Evolutionary conservation across 1,140 invertebrate species (phyloP).

Genomic region (Drosophila nigrodunni): DNA sequence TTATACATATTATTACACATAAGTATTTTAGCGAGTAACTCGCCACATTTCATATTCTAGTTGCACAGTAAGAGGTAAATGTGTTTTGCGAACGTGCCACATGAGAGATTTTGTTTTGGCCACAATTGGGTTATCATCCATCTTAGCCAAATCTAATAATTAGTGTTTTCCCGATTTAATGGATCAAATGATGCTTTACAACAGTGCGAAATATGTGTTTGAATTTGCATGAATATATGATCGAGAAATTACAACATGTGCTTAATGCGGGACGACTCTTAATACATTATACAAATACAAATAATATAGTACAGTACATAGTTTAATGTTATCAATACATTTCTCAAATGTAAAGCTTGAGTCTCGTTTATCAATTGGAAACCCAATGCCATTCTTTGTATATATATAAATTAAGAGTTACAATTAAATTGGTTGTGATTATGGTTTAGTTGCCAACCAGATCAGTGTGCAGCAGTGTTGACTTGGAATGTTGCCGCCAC

Average conservation of each 20-base stretch:
- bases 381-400: constrained; percentile 12
- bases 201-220: constrained; percentile 5
- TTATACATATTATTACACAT: constrained; percentile 63
- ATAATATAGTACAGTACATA: constrained; percentile 12
- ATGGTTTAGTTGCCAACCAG: not conserved
- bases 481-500: constrained; percentile 59
- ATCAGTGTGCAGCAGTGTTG: constrained; percentile 20
- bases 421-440: constrained; percentile 6
- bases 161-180: not conserved
- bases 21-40: constrained; percentile 55
- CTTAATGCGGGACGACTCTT: constrained; percentile 22
- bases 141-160: constrained; percentile 48
- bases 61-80: constrained; percentile 80
- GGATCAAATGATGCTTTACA: constrained; percentile 11
- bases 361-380: constrained; percentile 36
- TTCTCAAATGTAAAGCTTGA: constrained; percentile 25
- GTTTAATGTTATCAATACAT: constrained; percentile 28
- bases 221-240: constrained; percentile 25
- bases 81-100: constrained; percentile 64
- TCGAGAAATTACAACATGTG: constrained; percentile 58
- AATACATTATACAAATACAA: constrained; percentile 18
- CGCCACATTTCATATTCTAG: constrained; percentile 57
- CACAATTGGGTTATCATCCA: constrained; percentile 51
- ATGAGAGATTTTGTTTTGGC: constrained; percentile 66
- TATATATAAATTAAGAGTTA: constrained; percentile 28